Conservation (phyloP, 1,140 invertebrate species). For the Rhagoletis zephyria region DNA sequence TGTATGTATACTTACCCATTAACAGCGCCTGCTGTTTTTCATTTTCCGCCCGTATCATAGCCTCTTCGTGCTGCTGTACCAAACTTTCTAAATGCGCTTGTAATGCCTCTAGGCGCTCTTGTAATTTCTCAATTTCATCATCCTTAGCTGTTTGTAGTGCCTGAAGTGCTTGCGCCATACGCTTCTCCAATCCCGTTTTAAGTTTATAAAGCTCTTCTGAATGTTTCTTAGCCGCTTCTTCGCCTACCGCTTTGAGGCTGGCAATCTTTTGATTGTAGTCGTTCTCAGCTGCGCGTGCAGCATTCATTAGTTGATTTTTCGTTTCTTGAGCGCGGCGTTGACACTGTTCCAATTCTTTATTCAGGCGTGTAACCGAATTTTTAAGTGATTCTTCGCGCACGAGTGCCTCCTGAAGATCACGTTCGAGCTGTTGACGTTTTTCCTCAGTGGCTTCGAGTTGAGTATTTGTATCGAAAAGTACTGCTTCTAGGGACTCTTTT, state of each 20-base stretch:
- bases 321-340: conserved; percentile 84
- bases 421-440: conserved; percentile 81
- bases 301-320: conserved; percentile 80
- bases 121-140: conserved; percentile 81
- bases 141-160: conserved; percentile 83
- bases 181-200: conserved; percentile 81
- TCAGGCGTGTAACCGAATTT: conserved; percentile 79
- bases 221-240: conserved; percentile 82
- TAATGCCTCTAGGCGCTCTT: conserved; percentile 82
- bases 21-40: conserved; percentile 90
- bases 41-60: conserved; percentile 86
- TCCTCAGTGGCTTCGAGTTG: conserved; percentile 83
- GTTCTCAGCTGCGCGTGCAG: conserved; percentile 82
- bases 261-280: conserved; percentile 84
- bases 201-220: conserved; percentile 87
- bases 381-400: conserved; percentile 85
- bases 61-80: conserved; percentile 87
- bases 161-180: conserved; percentile 81
- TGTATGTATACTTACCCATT: conserved; percentile 76
- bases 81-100: conserved; percentile 84
- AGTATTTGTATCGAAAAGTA: conserved; percentile 85
- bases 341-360: conserved; percentile 82
- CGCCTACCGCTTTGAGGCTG: conserved; percentile 82
- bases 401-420: conserved; percentile 83
- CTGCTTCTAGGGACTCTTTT: conserved; percentile 86